Evolutionary conservation across 2,888 invertebrate genomes (phyloP).

Genomic region (Acanthosepion esculentum): DNA sequence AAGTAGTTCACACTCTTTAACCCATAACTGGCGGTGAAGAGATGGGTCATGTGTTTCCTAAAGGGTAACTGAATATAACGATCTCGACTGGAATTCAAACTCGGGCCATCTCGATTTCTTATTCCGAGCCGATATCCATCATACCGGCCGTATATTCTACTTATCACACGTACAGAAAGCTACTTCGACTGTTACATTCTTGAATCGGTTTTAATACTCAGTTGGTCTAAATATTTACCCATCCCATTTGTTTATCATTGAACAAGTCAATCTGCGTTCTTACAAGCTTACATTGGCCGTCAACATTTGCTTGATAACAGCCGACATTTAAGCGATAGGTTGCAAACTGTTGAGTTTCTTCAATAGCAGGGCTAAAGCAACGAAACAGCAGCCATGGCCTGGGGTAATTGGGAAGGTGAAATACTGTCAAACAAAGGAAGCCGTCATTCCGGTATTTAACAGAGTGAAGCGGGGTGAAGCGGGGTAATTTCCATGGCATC

Average conservation of each 20-base stretch:
- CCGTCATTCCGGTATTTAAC: background rate
- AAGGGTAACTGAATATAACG: too few species aligned
- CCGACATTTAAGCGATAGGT: background rate
- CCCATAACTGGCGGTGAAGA: too few species aligned
- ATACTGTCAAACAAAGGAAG: constrained; percentile 17
- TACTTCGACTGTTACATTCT: too few species aligned
- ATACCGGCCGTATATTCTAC: too few species aligned
- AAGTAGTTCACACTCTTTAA: too few species aligned
- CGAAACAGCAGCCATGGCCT: background rate
- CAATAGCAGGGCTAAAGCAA: background rate
- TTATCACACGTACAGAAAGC: too few species aligned
- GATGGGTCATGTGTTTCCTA: too few species aligned
- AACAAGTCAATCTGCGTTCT: background rate
- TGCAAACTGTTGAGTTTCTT: background rate
- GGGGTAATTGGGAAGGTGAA: background rate
- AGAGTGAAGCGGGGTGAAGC: background rate
- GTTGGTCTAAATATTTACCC: background rate
- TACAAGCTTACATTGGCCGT: background rate
- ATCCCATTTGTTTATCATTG: background rate
- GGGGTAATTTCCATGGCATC: background rate
- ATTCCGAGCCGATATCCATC: too few species aligned
- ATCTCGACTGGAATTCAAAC: too few species aligned
- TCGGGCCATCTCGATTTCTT: too few species aligned
- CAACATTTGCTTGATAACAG: background rate
- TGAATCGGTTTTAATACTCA: background rate